phyloP scores from a whole-genome alignment of 2,797 vertebrate species.

The Cyprinella venusta region DNA sequence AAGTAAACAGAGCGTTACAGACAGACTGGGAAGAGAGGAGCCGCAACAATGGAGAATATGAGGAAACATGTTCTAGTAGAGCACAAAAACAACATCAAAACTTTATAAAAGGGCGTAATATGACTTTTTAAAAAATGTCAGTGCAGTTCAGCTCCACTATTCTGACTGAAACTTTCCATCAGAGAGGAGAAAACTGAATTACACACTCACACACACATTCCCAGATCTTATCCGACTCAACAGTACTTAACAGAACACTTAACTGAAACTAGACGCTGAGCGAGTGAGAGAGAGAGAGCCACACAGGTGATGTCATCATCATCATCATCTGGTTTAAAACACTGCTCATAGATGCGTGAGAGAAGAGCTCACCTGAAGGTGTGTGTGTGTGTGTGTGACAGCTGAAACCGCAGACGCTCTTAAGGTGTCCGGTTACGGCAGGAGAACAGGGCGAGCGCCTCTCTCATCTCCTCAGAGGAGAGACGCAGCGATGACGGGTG shows the following conservation, averaged over 20 bases:
- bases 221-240: constrained; percentile 14
- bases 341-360: not conserved
- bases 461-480: constrained; percentile 29
- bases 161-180: not conserved
- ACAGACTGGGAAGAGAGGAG: no score
- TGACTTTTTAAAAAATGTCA: not conserved
- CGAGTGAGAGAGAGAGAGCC: not conserved
- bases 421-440: constrained; percentile 27
- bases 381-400: constrained; percentile 31
- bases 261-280: constrained; percentile 24
- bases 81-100: no score
- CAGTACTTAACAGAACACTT: constrained; percentile 35
- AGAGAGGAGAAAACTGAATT: not conserved
- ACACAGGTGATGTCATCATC: constrained; percentile 7
- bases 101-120: no score
- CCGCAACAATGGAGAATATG: no score
- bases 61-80: no score
- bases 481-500: not conserved
- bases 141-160: not conserved
- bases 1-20: not conserved
- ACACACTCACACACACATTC: constrained; percentile 3
- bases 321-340: constrained; percentile 6
- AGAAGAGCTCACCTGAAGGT: constrained; percentile 26
- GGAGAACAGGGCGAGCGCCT: constrained; percentile 1
- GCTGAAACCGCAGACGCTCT: constrained; percentile 42